Evolutionary conservation across 1,140 invertebrate species (phyloP), one percentile per base, ranked within the genome.

Genomic region (Ostrea denselamellosa): DNA sequence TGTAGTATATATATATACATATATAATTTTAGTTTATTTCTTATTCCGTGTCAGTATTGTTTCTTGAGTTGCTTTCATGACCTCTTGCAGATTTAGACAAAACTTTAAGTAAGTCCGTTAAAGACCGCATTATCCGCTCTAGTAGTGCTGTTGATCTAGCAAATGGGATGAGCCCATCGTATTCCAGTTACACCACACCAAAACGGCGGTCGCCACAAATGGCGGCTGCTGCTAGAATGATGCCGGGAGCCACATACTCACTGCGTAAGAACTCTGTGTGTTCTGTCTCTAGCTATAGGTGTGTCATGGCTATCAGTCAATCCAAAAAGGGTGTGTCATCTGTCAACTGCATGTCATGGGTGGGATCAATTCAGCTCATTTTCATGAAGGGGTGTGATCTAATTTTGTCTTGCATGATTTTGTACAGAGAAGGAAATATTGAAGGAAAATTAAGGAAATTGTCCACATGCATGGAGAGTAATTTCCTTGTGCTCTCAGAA

Each of bases 141-240:
- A 98, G 97, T 92, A 98, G 98, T 90, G 98, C 98, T 65, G 97
- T 99, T 93, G 98, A 99, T 96, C 96, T 98, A 85, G 97, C 91
- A 71, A 90, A 90, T 86, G 86, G 88, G 52, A 77, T 28, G 82
- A 86, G 51, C 83, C 85, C 85, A 28, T 68, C 19, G 65, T 85
- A 71, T 85, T 58, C 53, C 53, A 58, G 53, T 56, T 85, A 85
- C 56, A 14, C 58, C 14, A 84, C 89, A 12, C 85, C 87, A 14
- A 89, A 89, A 44, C 87, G 82, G 34, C 91, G 90, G 34, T 90
- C 90, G 44, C 88, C 90, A 10, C 88, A 90, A 51, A 81, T 90
- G 85, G 83, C 90, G 58, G 90, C 91, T 34, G 90, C 90, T 19
- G 88, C 90, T 17, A 85, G 91, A 54, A 89, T 93, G 86, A 89